These are phyloP conservation scores for Microcaecilia unicolor DNA, from an alignment of 2,797 vertebrate species.

Conservation along the genomic window DNA sequence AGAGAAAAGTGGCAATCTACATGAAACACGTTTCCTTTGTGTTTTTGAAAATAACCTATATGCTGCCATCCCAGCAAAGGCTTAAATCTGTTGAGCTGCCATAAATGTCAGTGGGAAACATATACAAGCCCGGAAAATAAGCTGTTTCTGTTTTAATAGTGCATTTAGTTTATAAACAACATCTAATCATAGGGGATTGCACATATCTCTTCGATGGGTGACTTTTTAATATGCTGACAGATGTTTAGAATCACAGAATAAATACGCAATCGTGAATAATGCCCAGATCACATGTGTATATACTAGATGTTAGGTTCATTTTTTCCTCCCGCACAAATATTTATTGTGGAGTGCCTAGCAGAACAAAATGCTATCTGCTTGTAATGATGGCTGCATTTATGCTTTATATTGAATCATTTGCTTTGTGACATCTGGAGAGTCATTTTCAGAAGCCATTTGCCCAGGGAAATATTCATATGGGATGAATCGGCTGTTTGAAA, in stretches of 20 bases:
- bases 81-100: constrained; percentile 1
- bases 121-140: constrained; percentile 6
- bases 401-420: too few species aligned
- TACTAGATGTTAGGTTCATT: background rate
- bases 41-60: constrained; percentile 1
- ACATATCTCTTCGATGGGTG: constrained; percentile 8
- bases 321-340: background rate
- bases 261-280: constrained; percentile 1
- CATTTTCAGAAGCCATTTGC: too few species aligned
- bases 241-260: constrained; percentile 10
- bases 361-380: too few species aligned
- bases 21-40: constrained; percentile 5
- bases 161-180: constrained; percentile 5
- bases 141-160: constrained; percentile 4
- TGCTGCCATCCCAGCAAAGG: constrained; percentile 1
- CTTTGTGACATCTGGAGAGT: too few species aligned
- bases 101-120: constrained; percentile 5
- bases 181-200: constrained; percentile 5
- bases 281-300: background rate
- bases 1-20: too few species aligned
- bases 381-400: too few species aligned
- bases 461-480: too few species aligned
- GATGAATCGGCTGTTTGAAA: too few species aligned
- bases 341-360: too few species aligned
- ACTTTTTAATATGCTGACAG: constrained; percentile 12